Evolutionary conservation across 1,140 invertebrate genomes (phyloP).

Genomic region (Fopius arisanus): DNA sequence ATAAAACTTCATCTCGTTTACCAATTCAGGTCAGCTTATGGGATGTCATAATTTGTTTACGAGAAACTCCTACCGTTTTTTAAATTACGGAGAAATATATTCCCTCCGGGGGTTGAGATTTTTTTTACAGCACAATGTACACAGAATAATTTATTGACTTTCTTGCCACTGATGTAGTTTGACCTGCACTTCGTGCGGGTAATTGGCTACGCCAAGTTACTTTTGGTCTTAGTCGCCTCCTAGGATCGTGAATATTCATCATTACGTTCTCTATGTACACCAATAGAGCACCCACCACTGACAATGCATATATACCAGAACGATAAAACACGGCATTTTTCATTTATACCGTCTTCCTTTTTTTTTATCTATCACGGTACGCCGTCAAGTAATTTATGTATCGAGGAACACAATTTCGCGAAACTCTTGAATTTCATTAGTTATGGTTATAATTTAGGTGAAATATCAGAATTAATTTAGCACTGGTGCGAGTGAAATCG

Average conservation of each 20-base stretch:
- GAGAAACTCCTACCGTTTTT: background rate
- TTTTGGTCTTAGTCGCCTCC: background rate
- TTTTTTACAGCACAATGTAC: background rate
- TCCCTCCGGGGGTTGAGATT: background rate
- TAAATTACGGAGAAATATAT: background rate
- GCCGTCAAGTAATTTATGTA: too few species aligned
- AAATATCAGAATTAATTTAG: background rate
- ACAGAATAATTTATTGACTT: slow-evolving; percentile 4
- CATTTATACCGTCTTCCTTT: background rate
- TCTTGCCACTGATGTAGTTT: background rate
- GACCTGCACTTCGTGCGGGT: slow-evolving; percentile 13
- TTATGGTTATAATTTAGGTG: too few species aligned
- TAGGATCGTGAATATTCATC: slow-evolving; percentile 7
- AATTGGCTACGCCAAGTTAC: slow-evolving; percentile 1
- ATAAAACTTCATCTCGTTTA: background rate
- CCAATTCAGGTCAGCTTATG: background rate
- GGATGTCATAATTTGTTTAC: background rate
- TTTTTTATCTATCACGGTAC: background rate
- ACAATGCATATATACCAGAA: background rate
- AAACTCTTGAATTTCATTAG: too few species aligned
- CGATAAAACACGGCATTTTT: background rate
- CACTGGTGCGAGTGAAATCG: background rate
- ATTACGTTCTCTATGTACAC: background rate
- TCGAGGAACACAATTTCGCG: too few species aligned
- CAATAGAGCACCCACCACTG: background rate